These are phyloP conservation scores for Hyperoodon ampullatus DNA, from an alignment of 2,113 vertebrate genomes.

Conservation along the genomic window DNA sequence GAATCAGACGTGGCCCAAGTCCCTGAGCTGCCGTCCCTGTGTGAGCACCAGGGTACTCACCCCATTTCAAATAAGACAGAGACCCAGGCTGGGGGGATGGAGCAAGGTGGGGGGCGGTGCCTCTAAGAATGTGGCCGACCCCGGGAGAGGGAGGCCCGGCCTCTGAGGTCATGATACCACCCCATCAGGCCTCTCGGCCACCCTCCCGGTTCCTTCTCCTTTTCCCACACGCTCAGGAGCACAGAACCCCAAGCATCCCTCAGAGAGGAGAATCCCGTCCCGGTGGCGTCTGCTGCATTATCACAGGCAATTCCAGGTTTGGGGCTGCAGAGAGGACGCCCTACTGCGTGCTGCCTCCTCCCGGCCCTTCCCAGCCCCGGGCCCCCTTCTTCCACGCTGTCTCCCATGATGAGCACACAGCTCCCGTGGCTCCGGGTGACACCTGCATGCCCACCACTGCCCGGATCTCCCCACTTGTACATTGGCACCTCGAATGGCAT, in stretches of 20 bases:
- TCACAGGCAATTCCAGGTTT: background rate
- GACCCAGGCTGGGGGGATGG: background rate
- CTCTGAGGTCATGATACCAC: accelerated
- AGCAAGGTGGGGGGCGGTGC: too few species aligned
- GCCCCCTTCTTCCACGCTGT: accelerated
- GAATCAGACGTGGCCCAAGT: background rate
- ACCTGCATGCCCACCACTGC: background rate
- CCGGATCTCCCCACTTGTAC: background rate
- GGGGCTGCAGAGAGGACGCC: background rate
- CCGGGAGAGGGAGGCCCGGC: background rate
- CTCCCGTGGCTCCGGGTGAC: background rate
- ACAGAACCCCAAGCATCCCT: too few species aligned
- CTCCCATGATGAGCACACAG: accelerated
- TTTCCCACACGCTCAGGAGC: background rate
- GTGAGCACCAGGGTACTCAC: background rate
- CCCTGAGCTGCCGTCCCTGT: background rate
- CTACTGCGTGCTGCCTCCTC: background rate
- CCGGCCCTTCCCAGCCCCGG: background rate
- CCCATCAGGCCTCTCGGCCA: background rate
- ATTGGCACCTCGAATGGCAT: accelerated
- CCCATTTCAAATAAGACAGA: accelerated
- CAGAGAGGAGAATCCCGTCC: accelerated
- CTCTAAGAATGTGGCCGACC: background rate
- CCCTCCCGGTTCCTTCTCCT: background rate
- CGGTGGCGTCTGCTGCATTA: accelerated